Evolutionary conservation across 1,140 invertebrate genomes (phyloP).

Genomic region (Zaprionus nigranus): DNA sequence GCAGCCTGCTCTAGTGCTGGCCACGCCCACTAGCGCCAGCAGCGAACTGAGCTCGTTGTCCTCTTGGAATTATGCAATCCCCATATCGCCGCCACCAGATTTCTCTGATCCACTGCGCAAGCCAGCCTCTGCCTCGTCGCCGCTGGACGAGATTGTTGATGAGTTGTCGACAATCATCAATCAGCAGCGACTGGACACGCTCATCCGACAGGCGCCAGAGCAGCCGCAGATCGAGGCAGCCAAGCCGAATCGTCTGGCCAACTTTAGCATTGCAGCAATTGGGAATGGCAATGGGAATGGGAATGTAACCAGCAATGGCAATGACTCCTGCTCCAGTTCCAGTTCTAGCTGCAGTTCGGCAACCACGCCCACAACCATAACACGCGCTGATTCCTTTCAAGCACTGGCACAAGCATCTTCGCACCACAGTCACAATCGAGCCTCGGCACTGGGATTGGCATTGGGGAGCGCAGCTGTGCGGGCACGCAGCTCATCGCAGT

Average conservation of each 20-base stretch:
- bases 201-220: conserved; percentile 65
- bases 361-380: conserved; percentile 12
- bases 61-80: conserved; percentile 78
- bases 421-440: conserved; percentile 5
- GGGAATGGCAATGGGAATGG: conserved; percentile 6
- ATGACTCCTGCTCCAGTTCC: conserved; percentile 9
- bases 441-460: too few species aligned
- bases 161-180: conserved; percentile 74
- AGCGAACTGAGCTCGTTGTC: conserved; percentile 64
- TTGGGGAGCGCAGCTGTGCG: conserved; percentile 22
- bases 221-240: conserved; percentile 69
- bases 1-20: conserved; percentile 16
- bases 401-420: conserved; percentile 20
- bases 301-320: background rate
- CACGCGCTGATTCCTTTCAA: conserved; percentile 75
- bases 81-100: conserved; percentile 79
- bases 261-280: conserved; percentile 72
- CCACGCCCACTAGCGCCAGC: conserved; percentile 55
- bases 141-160: conserved; percentile 74
- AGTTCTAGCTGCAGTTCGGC: conserved; percentile 1
- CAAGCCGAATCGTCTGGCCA: conserved; percentile 75
- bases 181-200: conserved; percentile 74
- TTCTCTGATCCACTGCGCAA: conserved; percentile 64
- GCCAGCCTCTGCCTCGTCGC: conserved; percentile 26
- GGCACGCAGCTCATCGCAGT: conserved; percentile 70